Percentiles rank a stretch among this genome's conserved stretches.
Evolutionary conservation across 2,888 invertebrate species (phyloP).

Genomic region (Coleophora deauratella): DNA sequence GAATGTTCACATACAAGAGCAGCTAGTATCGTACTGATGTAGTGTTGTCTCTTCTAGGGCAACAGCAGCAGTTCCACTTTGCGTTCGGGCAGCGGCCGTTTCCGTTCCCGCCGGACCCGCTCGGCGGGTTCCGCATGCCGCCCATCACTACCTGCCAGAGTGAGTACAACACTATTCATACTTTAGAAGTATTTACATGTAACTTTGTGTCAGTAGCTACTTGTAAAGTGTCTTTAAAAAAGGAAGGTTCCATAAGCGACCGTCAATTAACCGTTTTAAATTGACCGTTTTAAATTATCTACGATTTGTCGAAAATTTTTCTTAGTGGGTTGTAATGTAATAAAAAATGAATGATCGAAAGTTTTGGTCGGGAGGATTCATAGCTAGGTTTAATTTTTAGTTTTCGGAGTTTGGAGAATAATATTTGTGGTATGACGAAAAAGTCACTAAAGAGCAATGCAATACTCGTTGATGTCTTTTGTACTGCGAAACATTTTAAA

Average conservation of each 20-base stretch:
- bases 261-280: not conserved
- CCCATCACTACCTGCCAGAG: constrained; percentile 93
- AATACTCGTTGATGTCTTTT: too few species aligned
- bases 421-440: too few species aligned
- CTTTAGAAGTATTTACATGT: not conserved
- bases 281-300: not conserved
- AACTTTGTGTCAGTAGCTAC: not conserved
- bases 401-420: too few species aligned
- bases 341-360: too few species aligned
- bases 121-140: constrained; percentile 91
- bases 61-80: constrained; percentile 96
- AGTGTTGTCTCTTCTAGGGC: constrained; percentile 95
- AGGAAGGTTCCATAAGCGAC: not conserved
- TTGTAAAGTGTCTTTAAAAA: not conserved
- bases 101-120: constrained; percentile 89
- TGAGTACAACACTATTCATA: constrained; percentile 71
- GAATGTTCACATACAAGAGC: constrained; percentile 37
- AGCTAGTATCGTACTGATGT: constrained; percentile 75
- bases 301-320: too few species aligned
- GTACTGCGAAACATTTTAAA: too few species aligned
- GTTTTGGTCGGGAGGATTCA: too few species aligned
- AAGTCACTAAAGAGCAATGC: too few species aligned
- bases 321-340: too few species aligned
- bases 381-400: too few species aligned
- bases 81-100: constrained; percentile 91